Base-by-base conservation (phyloP, 2,797 vertebrate genomes). In the Sebastes paucispinis region DNA sequence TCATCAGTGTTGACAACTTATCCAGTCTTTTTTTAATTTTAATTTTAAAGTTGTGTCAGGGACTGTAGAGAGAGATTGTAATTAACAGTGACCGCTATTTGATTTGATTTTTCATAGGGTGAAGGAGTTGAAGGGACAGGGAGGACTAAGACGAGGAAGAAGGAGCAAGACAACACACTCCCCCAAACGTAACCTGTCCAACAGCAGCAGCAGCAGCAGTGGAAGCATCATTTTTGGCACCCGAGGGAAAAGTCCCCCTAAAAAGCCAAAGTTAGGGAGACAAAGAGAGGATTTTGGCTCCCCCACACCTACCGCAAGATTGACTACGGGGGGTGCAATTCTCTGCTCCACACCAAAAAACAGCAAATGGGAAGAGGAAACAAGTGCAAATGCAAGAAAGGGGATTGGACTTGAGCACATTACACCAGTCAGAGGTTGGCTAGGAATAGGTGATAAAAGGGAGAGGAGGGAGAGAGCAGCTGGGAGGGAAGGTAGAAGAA, bases 121-220 rank as follows among this genome's bases (percentile, higher is more conserved):
- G 54, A 98, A 98, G 86, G 98, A 98, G 85, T 88, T 98, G 80
- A 97, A 93, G 85, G 96, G 93, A 87, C 94, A 96, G 52, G 81
- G 93, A 39, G 77, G 70, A 54, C 39, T 6, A 24, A 75, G 73
- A 78, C 89, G 84, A 79, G 89, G 65, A 86, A 81, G 84, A 88
- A 66, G 69, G 75, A 63, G 22, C 22, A 94, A 85, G 81, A 89
- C 84, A 81, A 91, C 78, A 0, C 0, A 77, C 1, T 96, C 95
- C 77, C 94, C 96, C 54, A 97, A 97, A 91, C 83, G 83, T 22
- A 83, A 92, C 81, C 90, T 96, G 86, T 93, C 77, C 69, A 89
- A 87, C 83, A 73, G 34, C 86, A 76, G 25, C 55, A 87, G 69
- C 6, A 29, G 34, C 39, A 78, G 75, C n/a, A 52, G 27, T 3